phyloP scores from a whole-genome alignment of 2,797 vertebrate species.

The Diplodus puntazzo region DNA sequence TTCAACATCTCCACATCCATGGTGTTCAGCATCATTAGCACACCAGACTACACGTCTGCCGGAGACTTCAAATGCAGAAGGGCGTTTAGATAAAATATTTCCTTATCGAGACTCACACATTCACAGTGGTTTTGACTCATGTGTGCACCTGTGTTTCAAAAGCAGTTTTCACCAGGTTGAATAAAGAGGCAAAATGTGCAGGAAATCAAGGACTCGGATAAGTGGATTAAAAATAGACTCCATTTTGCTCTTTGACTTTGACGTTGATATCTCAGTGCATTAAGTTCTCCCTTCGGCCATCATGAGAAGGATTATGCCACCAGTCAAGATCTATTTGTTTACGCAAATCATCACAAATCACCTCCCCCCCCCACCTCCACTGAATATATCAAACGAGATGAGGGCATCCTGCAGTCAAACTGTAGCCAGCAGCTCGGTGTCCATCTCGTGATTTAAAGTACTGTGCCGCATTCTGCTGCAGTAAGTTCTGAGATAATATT shows the following conservation, averaged over 20 bases:
- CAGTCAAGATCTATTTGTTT: constrained; percentile 74
- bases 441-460: constrained; percentile 17
- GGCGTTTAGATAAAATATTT: constrained; percentile 32
- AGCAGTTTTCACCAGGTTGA: constrained; percentile 42
- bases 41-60: constrained; percentile 3
- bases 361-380: constrained; percentile 1
- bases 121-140: constrained; percentile 16
- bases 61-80: constrained; percentile 10
- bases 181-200: constrained; percentile 41
- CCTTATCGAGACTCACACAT: constrained; percentile 33
- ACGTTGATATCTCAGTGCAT: constrained; percentile 65
- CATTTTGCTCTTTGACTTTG: constrained; percentile 61
- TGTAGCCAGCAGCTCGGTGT: constrained; percentile 40
- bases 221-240: constrained; percentile 58
- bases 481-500: constrained; percentile 23
- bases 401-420: constrained; percentile 50
- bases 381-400: constrained; percentile 54
- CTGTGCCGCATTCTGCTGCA: neutral
- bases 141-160: constrained; percentile 38
- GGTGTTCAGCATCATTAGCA: neutral
- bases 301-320: constrained; percentile 65
- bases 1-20: neutral
- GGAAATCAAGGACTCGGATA: constrained; percentile 59
- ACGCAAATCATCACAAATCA: constrained; percentile 53
- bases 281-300: constrained; percentile 67